Conservation (phyloP, 2,797 vertebrate genomes). For the Gadopsis marmoratus region DNA sequence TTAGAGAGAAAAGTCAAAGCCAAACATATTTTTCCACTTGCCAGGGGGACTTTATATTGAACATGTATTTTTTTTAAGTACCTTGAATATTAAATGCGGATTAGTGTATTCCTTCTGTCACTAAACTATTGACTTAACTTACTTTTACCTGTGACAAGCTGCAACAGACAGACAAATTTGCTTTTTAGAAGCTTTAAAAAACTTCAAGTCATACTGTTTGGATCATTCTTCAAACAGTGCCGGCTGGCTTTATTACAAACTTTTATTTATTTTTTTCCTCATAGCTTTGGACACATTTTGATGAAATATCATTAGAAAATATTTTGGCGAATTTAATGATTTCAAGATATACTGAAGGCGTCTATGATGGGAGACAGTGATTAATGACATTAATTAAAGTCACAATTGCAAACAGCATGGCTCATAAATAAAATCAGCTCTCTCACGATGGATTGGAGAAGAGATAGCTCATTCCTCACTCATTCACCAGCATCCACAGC, state of each 20-base stretch:
- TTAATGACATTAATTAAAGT: slow-evolving; percentile 57
- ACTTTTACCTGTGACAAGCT: slow-evolving; percentile 46
- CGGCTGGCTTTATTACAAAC: slow-evolving; percentile 27
- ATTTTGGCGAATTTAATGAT: slow-evolving; percentile 38
- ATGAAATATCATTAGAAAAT: slow-evolving; percentile 26
- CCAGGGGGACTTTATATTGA: slow-evolving; percentile 51
- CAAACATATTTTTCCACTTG: slow-evolving; percentile 51
- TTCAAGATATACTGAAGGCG: slow-evolving; percentile 30
- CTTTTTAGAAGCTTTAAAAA: slow-evolving; percentile 15
- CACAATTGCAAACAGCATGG: slow-evolving; percentile 45
- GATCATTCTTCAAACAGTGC: slow-evolving; percentile 25
- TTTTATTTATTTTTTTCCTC: neutral
- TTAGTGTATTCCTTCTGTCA: slow-evolving; percentile 37
- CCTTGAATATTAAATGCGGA: slow-evolving; percentile 63
- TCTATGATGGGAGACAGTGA: slow-evolving; percentile 48
- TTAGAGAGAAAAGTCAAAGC: slow-evolving; percentile 59
- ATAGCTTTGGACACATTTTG: slow-evolving; percentile 35
- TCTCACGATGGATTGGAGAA: slow-evolving; percentile 25
- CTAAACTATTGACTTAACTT: slow-evolving; percentile 21
- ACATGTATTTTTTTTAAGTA: slow-evolving; percentile 36
- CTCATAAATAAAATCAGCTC: slow-evolving; percentile 53
- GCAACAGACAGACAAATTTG: slow-evolving; percentile 23
- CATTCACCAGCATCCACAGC: slow-evolving; percentile 61
- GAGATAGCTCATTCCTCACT: slow-evolving; percentile 43
- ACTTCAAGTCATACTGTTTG: neutral